Evolutionary conservation across 2,113 vertebrate species (phyloP).

Genomic region (Rutilus rutilus): DNA sequence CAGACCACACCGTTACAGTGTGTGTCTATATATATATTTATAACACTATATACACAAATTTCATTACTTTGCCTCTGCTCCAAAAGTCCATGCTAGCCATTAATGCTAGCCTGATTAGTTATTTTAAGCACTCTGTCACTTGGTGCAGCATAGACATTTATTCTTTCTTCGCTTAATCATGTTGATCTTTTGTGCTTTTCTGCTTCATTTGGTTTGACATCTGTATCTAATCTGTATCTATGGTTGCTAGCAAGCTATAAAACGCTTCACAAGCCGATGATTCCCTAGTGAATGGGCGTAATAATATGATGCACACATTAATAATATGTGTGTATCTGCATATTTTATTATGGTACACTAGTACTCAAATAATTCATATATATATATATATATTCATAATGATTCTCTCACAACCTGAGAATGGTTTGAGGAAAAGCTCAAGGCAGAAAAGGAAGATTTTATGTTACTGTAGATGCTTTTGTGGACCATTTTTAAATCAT

Average conservation of each 20-base stretch:
- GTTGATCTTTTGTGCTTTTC: constrained; percentile 26
- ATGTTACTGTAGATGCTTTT: not conserved
- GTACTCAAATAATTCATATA: too few species aligned
- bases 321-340: constrained; percentile 1
- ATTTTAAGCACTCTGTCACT: constrained; percentile 28
- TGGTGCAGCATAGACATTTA: not conserved
- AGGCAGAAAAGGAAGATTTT: not conserved
- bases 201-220: constrained; percentile 31
- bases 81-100: not conserved
- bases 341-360: not conserved
- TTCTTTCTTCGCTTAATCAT: constrained; percentile 7
- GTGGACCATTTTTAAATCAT: not conserved
- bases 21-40: too few species aligned
- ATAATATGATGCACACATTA: not conserved
- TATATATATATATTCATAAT: not conserved
- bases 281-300: not conserved
- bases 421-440: not conserved
- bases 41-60: not conserved
- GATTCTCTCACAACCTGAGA: not conserved
- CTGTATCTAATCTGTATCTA: constrained; percentile 16
- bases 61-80: not conserved
- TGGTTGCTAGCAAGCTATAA: not conserved
- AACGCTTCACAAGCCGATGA: constrained; percentile 3
- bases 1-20: not conserved
- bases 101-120: not conserved